Base-by-base conservation (phyloP, 92 coral and sea anemone genomes). In the Epizoanthus stellaris region DNA sequence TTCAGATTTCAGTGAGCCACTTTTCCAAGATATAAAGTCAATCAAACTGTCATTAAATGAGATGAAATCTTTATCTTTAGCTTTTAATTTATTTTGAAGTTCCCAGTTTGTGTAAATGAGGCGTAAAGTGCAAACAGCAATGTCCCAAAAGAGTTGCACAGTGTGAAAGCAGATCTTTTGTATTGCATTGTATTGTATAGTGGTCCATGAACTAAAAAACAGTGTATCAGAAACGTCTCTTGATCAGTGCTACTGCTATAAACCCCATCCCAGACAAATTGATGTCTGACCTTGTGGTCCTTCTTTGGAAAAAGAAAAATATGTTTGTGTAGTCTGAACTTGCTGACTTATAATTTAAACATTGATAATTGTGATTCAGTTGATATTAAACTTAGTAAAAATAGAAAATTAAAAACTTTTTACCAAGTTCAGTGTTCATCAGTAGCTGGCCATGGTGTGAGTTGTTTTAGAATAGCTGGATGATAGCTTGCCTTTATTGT, bases 131-230 rank as follows among this genome's bases (percentile, higher is more conserved):
- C 25, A 3, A 13, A 42, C 43, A 42, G 4, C 23, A 62, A 45
- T 34, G 20, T 14, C 12, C 72, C 71, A 62, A 42, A 79, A 36
- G 70, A 36, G 21, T 25, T 63, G n/a, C 83, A 77, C 82, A 79
- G 72, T 64, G 57, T 64, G 83, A 63, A 63, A 77, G 40, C 34
- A 60, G 21, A 12, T 42, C 82, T 58, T 59, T 38, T 67, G 45
- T 25, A 36, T 68, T 68, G 42, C n/a, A 13, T 25, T 30, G 56
- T 61, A n/a, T 77, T 60, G 49, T n/a, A 16, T 40, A 43, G 11
- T 4, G 45, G 42, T 57, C 39, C 70, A 77, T 61, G 12, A 77
- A 34, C 25, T n/a, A 39, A 30, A 5, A n/a, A 45, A 49, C 14
- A 4, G 39, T n/a, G 52, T 21, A 17, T 47, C 20, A 4, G 12